These are phyloP conservation scores for Ciconia maguari DNA, from an alignment of 2,113 vertebrate species.

Conservation along the genomic window DNA sequence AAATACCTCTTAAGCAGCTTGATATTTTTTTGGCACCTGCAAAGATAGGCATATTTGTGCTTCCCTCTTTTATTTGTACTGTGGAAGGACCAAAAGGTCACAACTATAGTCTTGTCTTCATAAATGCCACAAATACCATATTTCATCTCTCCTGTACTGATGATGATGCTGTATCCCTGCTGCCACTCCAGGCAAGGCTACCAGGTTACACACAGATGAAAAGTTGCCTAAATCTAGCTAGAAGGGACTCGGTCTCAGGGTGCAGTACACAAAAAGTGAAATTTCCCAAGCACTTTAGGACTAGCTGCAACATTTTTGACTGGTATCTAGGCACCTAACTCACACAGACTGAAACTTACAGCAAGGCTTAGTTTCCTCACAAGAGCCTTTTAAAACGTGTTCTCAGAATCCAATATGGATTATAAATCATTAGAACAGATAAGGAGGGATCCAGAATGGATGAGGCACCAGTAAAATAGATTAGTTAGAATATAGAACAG, in stretches of 20 bases:
- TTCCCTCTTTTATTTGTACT: background rate
- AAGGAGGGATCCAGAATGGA: constrained; percentile 17
- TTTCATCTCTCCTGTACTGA: background rate
- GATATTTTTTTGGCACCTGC: background rate
- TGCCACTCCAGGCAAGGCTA: background rate
- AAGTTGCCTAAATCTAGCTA: background rate
- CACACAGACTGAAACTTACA: background rate
- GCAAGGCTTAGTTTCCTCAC: background rate
- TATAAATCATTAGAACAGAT: constrained; percentile 27
- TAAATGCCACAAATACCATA: background rate
- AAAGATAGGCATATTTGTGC: background rate
- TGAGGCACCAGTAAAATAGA: background rate
- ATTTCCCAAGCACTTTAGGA: background rate
- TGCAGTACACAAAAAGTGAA: background rate
- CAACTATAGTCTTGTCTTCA: background rate
- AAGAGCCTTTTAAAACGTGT: background rate
- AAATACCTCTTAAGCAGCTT: background rate
- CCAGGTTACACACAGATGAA: background rate
- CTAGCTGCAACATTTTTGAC: background rate
- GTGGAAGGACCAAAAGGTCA: background rate
- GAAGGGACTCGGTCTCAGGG: background rate
- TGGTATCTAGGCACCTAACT: background rate
- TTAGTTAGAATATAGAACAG: background rate
- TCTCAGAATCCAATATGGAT: background rate
- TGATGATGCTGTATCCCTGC: background rate